Base-by-base conservation (phyloP, 2,888 invertebrate genomes). In the Caenorhabditis sp. region DNA sequence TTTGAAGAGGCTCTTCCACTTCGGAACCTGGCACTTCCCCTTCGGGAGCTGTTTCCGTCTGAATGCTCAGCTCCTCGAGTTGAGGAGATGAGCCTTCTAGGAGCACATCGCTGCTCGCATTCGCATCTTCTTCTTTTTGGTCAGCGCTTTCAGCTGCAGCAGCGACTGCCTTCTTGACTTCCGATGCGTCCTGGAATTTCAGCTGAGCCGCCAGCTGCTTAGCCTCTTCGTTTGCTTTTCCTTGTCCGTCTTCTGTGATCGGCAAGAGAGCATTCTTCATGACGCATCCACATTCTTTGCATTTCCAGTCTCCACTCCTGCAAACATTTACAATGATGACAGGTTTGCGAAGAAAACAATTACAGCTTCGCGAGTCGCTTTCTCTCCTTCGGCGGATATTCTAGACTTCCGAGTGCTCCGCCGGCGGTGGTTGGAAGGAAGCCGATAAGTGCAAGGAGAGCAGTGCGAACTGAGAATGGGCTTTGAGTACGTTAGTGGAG, bases 351-450 rank as follows among this genome's bases (percentile, higher is more conserved):
- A n/a, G n/a, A n/a, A n/a, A n/a, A 50, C 37, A 41, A 78, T 41
- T 63, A 94, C 92, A 93, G 94, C 87, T 92, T 93, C 8, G 95
- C 95, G 53, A 96, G 91, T 50, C 91, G 89, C 89, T 93, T 93
- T 65, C 96, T 92, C 89, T 95, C 95, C 58, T 94, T 93, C n/a
- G 93, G 91, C 0, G 94, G 92, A 89, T 95, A 96, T 89, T 96
- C 95, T 22, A 96, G 90, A 2, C 95, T 94, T 6, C 96, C 96
- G 77, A 97, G 94, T 2, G 95, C 95, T 1, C 95, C 95, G 85
- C 93, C 93, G 8, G 94, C 94, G 58, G 94, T 93, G 5, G 95
- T 94, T 0, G 95, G 95, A 95, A 96, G 95, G 89, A 96, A 96
- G 1, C 95, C 95, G 86, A 96, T 95, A 71, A 96, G 91, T 15